phyloP scores from a whole-genome alignment of 2,797 vertebrate genomes.

The Lepilemur septentrionalis region DNA sequence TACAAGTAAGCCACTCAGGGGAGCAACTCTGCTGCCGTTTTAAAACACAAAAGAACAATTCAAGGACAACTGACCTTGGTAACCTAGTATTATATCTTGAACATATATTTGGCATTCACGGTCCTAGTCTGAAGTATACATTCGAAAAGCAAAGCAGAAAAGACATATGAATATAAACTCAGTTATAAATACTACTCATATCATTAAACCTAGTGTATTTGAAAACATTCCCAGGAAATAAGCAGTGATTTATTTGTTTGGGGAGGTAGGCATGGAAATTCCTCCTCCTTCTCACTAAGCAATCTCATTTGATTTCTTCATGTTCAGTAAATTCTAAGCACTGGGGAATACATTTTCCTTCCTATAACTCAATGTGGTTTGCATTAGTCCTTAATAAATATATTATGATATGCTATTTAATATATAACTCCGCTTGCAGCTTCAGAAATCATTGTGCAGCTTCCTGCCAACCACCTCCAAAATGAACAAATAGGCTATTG shows the following conservation, averaged over 20 bases:
- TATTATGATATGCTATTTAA: background rate
- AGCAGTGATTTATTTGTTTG: slow-evolving; percentile 68
- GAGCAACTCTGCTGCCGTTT: background rate
- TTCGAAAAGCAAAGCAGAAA: slow-evolving; percentile 40
- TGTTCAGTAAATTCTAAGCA: slow-evolving; percentile 67
- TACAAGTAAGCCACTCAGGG: background rate
- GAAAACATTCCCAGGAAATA: slow-evolving; percentile 39
- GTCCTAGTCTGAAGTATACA: background rate
- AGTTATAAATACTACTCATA: slow-evolving; percentile 32
- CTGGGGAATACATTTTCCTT: slow-evolving; percentile 65
- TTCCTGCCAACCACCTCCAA: slow-evolving; percentile 45
- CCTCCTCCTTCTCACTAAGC: slow-evolving; percentile 40
- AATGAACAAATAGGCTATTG: slow-evolving; percentile 29
- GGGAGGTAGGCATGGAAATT: slow-evolving; percentile 48
- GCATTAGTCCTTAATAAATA: slow-evolving; percentile 75
- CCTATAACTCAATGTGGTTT: slow-evolving; percentile 69
- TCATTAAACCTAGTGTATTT: slow-evolving; percentile 28
- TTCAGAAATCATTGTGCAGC: slow-evolving; percentile 25
- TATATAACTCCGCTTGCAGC: background rate
- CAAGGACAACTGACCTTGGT: slow-evolving; percentile 35
- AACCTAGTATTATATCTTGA: background rate
- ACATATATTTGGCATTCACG: background rate
- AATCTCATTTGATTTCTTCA: slow-evolving; percentile 60
- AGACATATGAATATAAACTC: slow-evolving; percentile 29
- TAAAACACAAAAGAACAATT: background rate